Evolutionary conservation across 2,797 vertebrate genomes (phyloP).

Genomic region (Falco novaeseelandiae): DNA sequence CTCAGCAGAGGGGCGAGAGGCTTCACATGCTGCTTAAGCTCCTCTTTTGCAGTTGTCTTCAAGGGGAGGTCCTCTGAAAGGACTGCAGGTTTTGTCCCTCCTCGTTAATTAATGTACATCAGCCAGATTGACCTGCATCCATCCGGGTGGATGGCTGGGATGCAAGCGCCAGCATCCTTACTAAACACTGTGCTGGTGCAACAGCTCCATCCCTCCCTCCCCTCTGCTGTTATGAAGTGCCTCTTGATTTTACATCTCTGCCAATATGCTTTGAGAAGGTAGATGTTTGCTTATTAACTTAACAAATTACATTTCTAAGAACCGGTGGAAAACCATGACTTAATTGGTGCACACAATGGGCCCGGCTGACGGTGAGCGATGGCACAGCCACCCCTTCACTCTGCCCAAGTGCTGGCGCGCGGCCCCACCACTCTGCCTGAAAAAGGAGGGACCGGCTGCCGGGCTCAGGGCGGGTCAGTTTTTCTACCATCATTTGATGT

Average conservation of each 20-base stretch:
- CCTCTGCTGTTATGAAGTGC: background rate
- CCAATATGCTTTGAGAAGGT: background rate
- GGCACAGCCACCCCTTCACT: background rate
- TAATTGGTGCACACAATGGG: background rate
- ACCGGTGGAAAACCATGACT: background rate
- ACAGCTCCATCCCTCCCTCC: background rate
- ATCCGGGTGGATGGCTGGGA: accelerated
- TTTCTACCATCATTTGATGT: background rate
- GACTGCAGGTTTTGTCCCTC: background rate
- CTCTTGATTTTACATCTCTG: slow-evolving; percentile 4
- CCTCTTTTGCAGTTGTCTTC: background rate
- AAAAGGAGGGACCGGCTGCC: background rate
- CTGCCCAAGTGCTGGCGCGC: background rate
- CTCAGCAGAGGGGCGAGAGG: accelerated
- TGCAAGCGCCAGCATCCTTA: background rate
- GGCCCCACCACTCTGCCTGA: background rate
- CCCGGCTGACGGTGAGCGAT: background rate
- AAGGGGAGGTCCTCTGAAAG: background rate
- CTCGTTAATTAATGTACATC: background rate
- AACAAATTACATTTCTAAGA: slow-evolving; percentile 39
- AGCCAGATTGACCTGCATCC: accelerated
- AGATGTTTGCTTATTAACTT: slow-evolving; percentile 26
- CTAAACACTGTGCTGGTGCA: background rate
- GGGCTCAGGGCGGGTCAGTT: background rate
- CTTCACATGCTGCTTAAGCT: background rate